These are phyloP conservation scores for Protobothrops flavoviridis DNA, from an alignment of 2,113 vertebrate species.

Conservation along the genomic window DNA sequence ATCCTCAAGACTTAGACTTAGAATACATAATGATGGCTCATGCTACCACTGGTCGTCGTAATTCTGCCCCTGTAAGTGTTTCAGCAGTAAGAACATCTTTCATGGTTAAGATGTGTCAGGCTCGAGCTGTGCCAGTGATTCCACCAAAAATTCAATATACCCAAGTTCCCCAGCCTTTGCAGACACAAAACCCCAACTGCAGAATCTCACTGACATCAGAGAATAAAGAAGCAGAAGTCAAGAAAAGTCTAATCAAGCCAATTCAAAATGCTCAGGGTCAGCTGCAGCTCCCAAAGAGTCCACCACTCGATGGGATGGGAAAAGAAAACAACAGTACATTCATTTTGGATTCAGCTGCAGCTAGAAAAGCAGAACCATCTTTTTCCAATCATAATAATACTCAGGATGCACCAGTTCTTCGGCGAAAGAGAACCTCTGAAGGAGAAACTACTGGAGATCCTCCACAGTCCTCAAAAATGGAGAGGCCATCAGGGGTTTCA, in stretches of 20 bases:
- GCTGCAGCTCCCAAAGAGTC: constrained; percentile 59
- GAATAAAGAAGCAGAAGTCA: constrained; percentile 66
- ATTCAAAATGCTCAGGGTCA: constrained; percentile 56
- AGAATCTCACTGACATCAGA: constrained; percentile 29
- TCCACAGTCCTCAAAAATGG: constrained; percentile 81
- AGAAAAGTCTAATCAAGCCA: constrained; percentile 40
- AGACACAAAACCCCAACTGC: constrained; percentile 65
- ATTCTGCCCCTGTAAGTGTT: constrained; percentile 92
- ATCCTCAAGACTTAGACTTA: constrained; percentile 63
- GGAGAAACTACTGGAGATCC: constrained; percentile 82
- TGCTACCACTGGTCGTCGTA: constrained; percentile 78
- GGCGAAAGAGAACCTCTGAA: constrained; percentile 81
- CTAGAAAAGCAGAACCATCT: constrained; percentile 63
- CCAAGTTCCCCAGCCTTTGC: constrained; percentile 85
- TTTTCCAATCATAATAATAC: constrained; percentile 51
- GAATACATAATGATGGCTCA: constrained; percentile 69
- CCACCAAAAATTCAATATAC: constrained; percentile 94
- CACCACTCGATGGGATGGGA: constrained; percentile 71
- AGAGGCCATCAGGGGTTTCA: constrained; percentile 77
- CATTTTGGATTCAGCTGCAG: constrained; percentile 55
- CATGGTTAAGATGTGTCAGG: constrained; percentile 96
- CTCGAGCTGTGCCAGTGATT: constrained; percentile 90
- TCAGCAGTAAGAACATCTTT: constrained; percentile 91
- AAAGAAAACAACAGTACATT: constrained; percentile 74
- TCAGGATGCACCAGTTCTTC: constrained; percentile 76